Evolutionary conservation across 1,140 invertebrate genomes (phyloP), one percentile per base, ranked within the genome.

Genomic region (Dendroctonus valens): DNA sequence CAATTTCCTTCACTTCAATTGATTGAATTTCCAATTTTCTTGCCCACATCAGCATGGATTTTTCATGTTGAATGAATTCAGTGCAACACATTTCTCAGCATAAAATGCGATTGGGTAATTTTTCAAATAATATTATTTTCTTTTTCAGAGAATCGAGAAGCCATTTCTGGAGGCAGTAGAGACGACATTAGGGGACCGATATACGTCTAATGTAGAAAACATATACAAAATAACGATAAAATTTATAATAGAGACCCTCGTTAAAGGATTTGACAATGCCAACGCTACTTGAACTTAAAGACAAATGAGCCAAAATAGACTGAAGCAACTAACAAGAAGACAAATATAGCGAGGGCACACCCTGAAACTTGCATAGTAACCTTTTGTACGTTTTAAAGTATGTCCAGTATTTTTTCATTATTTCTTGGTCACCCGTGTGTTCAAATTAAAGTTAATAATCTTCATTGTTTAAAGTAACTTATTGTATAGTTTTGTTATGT

Each of bases 171-270:
- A 90, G 69, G 91, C 93, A 0, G 92, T 95, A 37, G 87, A 91
- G 72, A 85, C 86, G 50, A 94, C 92, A 0, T 81, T 95, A 14
- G 91, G 91, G 0, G 92, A 96, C 72, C 84, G 93, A 39, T 96
- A 92, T 80, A 94, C 92, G 8, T 91, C 93, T 54, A 96, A 95
- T 80, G 92, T 96, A 66, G 92, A 94, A 75, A 89, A 84, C 68
- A 94, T 95, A 70, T 96, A 96, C 82, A 91, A 92, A 81, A 86
- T 93, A 69, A 93, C 92, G 60, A 95, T 96, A 74, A 92, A 93
- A 75, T 93, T 95, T 74, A 92, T 96, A 69, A 86, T 96, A 74
- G 87, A 93, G 75, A 93, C 92, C 1, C 80, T 96, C 54, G 83
- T 93, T 44, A 87, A 90, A 67, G 91, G 92, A 40, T 96, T 86